phyloP scores from a whole-genome alignment of 1,140 invertebrate genomes.

The Leguminivora glycinivorella region DNA sequence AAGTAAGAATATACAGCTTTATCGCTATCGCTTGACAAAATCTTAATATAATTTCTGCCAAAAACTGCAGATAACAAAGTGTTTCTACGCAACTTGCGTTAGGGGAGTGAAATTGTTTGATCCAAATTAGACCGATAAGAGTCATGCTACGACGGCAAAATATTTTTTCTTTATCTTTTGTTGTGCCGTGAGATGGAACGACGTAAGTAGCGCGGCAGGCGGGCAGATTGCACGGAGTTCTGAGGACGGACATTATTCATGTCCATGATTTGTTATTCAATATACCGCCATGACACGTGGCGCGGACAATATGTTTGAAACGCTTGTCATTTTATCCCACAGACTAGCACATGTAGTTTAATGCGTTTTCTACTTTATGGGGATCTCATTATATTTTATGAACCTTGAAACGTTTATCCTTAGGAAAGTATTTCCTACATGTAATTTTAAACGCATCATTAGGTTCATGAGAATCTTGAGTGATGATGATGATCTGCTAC shows the following conservation, averaged over 20 bases:
- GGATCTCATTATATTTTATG: background rate
- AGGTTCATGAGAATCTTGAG: no score
- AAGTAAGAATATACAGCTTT: slow-evolving; percentile 66
- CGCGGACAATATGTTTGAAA: slow-evolving; percentile 28
- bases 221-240: slow-evolving; percentile 30
- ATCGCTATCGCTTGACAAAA: slow-evolving; percentile 64
- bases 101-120: slow-evolving; percentile 63
- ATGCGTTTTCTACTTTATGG: slow-evolving; percentile 30
- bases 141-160: slow-evolving; percentile 49
- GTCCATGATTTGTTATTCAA: slow-evolving; percentile 47
- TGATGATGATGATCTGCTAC: background rate
- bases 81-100: slow-evolving; percentile 60
- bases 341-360: slow-evolving; percentile 29
- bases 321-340: slow-evolving; percentile 30
- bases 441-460: no score
- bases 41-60: slow-evolving; percentile 72
- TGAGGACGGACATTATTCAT: slow-evolving; percentile 28
- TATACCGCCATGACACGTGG: slow-evolving; percentile 41
- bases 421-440: background rate
- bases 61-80: slow-evolving; percentile 68
- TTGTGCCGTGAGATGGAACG: slow-evolving; percentile 32
- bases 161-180: slow-evolving; percentile 54
- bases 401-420: background rate
- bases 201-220: slow-evolving; percentile 29
- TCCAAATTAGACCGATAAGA: slow-evolving; percentile 67